Base-by-base conservation (phyloP, 2,113 vertebrate genomes). In the Paedocypris sp. region DNA sequence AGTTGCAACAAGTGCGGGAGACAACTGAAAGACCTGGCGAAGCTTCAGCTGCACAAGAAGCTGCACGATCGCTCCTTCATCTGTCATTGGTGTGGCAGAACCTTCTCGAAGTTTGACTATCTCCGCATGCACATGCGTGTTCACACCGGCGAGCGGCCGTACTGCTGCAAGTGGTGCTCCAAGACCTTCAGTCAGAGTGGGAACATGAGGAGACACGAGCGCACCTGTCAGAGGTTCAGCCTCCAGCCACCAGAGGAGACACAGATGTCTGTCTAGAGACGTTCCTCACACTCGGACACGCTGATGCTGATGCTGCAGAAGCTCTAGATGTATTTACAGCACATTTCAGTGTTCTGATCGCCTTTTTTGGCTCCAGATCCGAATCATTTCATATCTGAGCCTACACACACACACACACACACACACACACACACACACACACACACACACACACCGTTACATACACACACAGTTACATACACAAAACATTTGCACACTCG, bases 91-190 rank as follows among this genome's bases (percentile, higher is more conserved):
- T 87, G 85, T 60, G 84, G 85, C 45, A 85, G 84, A 18, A 76
- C 79, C 13, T 87, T 87, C 13, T 79, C 77, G 0, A 82, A 87
- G 74, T 81, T 81, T 1, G 82, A 82, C 0, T 82, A 85, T 45
- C 77, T 87, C 50, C 82, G 83, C 47, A 81, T 82, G 4, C 85
- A 87, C 71, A 69, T 83, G 59, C 80, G 83, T 15, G 85, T 82
- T 0, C 85, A 87, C 77, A 83, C 82, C 0, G 85, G 83, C 1
- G 80, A 83, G 62, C 57, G 81, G 15, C 82, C 82, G 4, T 81
- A 87, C 72, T 74, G 81, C 62, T 87, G 85, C 74, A 64, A 73
- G 68, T 79, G 80, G 68, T 87, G 85, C 71, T 74, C 78, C 70
- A 80, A 82, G 67, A 82, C 79, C 65, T 85, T 87, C 72, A 84